phyloP scores from a whole-genome alignment of 2,113 vertebrate genomes.

The Camelus bactrianus region DNA sequence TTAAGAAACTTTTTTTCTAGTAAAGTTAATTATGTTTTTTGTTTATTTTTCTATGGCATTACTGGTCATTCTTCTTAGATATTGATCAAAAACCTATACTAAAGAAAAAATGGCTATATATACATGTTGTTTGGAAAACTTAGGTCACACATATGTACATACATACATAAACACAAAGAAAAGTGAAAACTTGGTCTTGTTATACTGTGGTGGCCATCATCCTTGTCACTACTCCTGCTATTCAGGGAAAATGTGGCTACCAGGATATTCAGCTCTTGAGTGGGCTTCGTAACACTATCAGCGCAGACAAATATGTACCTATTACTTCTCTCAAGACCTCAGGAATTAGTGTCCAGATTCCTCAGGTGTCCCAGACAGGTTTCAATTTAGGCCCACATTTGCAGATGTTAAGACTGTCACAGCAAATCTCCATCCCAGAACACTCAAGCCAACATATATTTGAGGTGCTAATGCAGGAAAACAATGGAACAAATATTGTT shows the following conservation, averaged over 20 bases:
- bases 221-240: not conserved
- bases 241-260: not conserved
- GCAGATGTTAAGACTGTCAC: not conserved
- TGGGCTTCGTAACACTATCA: not conserved
- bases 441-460: not conserved
- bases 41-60: not conserved
- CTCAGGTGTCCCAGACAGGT: rapidly evolving
- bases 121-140: not conserved
- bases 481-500: not conserved
- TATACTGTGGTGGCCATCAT: not conserved
- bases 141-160: not conserved
- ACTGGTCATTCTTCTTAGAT: not conserved
- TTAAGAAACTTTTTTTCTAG: not conserved
- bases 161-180: too few species aligned
- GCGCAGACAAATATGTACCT: not conserved
- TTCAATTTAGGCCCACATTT: not conserved
- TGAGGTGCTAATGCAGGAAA: not conserved
- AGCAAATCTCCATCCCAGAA: not conserved
- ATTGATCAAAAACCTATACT: not conserved
- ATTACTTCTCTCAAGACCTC: not conserved
- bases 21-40: not conserved
- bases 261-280: not conserved
- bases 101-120: not conserved
- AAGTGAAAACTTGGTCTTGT: not conserved
- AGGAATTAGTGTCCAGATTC: not conserved